Base-by-base conservation (phyloP, 2,797 vertebrate genomes). In the Sandelia bainsii region DNA sequence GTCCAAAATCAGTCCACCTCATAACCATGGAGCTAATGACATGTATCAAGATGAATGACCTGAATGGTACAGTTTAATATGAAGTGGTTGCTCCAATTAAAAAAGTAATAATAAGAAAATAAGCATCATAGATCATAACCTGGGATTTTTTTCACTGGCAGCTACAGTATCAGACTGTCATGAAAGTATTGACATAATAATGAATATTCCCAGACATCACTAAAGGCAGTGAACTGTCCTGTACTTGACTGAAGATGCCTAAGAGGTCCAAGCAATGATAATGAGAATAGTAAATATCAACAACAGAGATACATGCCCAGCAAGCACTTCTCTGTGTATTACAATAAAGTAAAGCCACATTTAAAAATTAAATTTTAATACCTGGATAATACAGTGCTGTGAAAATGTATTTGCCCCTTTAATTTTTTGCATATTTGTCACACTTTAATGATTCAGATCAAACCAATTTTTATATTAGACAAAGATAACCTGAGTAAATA, bases 221-320 rank as follows among this genome's bases (percentile, higher is more conserved):
- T 86, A 75, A 73, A 66, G 74, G 61, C 58, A 75, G 29, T 27
- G 72, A 69, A 70, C 72, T 73, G 19, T 53, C 51, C 34, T 69
- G 72, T 61, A 59, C 46, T 72, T 72, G 66, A 72, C 69, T 69
- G 45, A 23, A 80, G 27, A 77, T 52, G 67, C 46, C 29, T 23
- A 9, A 48, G 56, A 67, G 88, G 86, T 80, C 81, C 88, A 86
- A 87, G 60, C 82, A 86, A 75, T 45, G 68, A 89, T 86, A 77
- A 76, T 22, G 19, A 73, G 20, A 65, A 63, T 32, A 73, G 73
- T 19, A 75, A 60, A 78, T 77, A 73, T 20, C 39, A 44, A 44
- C 32, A 66, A 54, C 32, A 75, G 46, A 86, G 71, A 86, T 72
- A 77, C 72, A 79, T 44, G 51, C 63, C 77, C 51, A 67, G 25